A percentile compares a stretch with the other conserved stretches of the same genome.
phyloP scores from a whole-genome alignment of 1,140 invertebrate species.

The Monomorium pharaonis region DNA sequence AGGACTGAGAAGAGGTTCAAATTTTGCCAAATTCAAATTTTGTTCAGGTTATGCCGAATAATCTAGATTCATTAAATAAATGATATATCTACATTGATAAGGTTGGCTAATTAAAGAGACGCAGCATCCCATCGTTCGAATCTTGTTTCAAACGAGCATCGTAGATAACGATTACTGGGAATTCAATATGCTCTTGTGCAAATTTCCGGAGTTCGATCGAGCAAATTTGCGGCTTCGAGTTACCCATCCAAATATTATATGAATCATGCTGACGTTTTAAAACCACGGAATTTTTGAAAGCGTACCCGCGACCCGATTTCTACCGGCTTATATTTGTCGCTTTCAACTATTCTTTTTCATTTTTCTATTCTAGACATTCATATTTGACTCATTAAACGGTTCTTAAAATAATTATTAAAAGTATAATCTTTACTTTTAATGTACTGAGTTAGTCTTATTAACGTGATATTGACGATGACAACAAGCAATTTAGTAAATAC shows the following conservation, averaged over 20 bases:
- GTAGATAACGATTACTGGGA: background rate
- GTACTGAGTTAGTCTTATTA: no score
- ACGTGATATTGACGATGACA: no score
- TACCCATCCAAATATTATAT: background rate
- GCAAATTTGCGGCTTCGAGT: background rate
- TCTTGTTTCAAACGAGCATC: background rate
- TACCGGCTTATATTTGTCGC: background rate
- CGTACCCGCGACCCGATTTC: background rate
- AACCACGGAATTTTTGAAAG: background rate
- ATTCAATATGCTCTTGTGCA: constrained; percentile 14
- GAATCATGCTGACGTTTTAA: background rate
- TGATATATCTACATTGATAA: constrained; percentile 63
- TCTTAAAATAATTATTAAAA: background rate
- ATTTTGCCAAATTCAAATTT: no score
- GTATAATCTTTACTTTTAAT: background rate
- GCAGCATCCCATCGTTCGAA: constrained; percentile 45
- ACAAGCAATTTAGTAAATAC: no score
- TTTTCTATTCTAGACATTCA: background rate
- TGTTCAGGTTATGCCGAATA: background rate
- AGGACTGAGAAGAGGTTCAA: background rate
- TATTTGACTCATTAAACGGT: background rate
- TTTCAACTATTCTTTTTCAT: background rate
- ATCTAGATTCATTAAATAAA: constrained; percentile 59
- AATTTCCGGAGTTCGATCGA: constrained; percentile 6
- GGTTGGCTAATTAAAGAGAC: constrained; percentile 60